Conservation (phyloP, 92 coral and sea anemone species). For the Diadumene lineata region DNA sequence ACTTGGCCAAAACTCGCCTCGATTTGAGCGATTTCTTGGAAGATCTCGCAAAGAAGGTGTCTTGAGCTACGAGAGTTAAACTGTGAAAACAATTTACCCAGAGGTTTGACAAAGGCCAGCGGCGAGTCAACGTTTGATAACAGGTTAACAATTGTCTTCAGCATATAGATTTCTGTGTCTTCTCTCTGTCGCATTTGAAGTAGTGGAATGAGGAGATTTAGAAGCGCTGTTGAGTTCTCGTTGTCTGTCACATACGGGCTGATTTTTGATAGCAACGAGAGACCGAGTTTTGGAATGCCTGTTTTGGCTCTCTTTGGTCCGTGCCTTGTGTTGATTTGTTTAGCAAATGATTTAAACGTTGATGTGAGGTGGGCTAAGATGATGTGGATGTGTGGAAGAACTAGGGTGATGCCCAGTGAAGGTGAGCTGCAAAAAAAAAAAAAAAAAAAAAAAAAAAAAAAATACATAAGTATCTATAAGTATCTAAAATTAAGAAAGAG, state of each 20-base stretch:
- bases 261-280: constrained; percentile 88
- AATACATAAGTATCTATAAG: not conserved
- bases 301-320: constrained; percentile 55
- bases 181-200: constrained; percentile 64
- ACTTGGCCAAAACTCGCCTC: constrained; percentile 51
- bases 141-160: constrained; percentile 67
- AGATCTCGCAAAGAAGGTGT: constrained; percentile 73
- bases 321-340: constrained; percentile 39
- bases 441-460: not conserved
- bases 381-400: constrained; percentile 65
- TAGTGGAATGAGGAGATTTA: constrained; percentile 70
- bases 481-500: not conserved
- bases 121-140: constrained; percentile 69
- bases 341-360: constrained; percentile 63
- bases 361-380: constrained; percentile 71
- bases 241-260: constrained; percentile 82
- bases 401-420: constrained; percentile 56
- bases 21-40: constrained; percentile 57
- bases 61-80: constrained; percentile 76
- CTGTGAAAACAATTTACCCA: constrained; percentile 80
- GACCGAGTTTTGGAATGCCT: constrained; percentile 74
- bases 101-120: constrained; percentile 44
- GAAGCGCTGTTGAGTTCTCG: constrained; percentile 63
- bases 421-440: not conserved
- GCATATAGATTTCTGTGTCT: constrained; percentile 69